These are phyloP conservation scores for Adelges cooleyi DNA, from an alignment of 1,140 invertebrate species.

Conservation along the genomic window DNA sequence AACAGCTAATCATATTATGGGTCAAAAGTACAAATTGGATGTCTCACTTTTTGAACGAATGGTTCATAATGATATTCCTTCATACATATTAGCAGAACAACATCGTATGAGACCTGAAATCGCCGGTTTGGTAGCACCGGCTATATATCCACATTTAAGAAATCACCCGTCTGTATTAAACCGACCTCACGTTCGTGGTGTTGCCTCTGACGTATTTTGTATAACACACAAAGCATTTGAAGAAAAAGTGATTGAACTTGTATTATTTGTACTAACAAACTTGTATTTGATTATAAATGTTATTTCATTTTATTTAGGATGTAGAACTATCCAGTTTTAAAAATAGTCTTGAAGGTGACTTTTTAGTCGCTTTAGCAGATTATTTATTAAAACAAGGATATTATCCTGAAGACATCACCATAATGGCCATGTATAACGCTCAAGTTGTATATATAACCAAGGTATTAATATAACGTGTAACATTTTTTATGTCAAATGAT, in stretches of 20 bases:
- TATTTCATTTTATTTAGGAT: constrained; percentile 37
- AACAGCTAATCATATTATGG: background rate
- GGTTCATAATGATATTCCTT: constrained; percentile 47
- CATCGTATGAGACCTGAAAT: constrained; percentile 57
- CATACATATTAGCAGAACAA: constrained; percentile 44
- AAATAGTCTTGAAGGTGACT: constrained; percentile 50
- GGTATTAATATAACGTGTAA: no score
- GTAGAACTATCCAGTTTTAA: constrained; percentile 43
- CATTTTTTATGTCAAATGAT: no score
- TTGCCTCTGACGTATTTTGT: constrained; percentile 49
- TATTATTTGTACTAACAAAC: no score
- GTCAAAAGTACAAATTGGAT: constrained; percentile 46
- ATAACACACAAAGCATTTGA: constrained; percentile 46
- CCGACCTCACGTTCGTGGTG: constrained; percentile 43
- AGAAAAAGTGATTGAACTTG: constrained; percentile 35
- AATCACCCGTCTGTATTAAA: constrained; percentile 44
- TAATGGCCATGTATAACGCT: constrained; percentile 54
- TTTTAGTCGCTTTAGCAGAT: constrained; percentile 44
- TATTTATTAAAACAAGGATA: constrained; percentile 52
- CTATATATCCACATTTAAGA: constrained; percentile 47
- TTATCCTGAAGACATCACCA: constrained; percentile 47
- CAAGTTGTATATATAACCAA: constrained; percentile 37
- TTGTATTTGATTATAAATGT: no score
- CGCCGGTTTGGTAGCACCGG: constrained; percentile 43
- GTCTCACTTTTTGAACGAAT: constrained; percentile 64